Percentiles rank a stretch among this genome's conserved stretches.
Evolutionary conservation across 2,797 vertebrate species (phyloP).

Genomic region (Trachurus trachurus): DNA sequence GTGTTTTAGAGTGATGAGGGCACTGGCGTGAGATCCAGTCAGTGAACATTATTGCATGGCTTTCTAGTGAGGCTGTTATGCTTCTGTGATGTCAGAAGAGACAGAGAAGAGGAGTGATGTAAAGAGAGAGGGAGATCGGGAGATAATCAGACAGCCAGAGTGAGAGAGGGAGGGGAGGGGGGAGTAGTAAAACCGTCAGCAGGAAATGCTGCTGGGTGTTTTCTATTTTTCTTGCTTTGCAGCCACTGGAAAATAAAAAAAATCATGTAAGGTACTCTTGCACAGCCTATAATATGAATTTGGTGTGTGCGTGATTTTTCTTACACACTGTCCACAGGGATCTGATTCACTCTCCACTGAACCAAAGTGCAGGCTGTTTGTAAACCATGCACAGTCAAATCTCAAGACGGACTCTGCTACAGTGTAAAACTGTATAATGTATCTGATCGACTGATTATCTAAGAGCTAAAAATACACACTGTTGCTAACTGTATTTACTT

Average conservation of each 20-base stretch:
- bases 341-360: constrained; percentile 48
- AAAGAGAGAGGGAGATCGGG: constrained; percentile 8
- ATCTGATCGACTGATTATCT: constrained; percentile 70
- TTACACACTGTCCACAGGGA: constrained; percentile 57
- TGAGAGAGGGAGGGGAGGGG: neutral
- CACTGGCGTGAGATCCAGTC: constrained; percentile 57
- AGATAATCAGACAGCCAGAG: constrained; percentile 47
- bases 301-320: constrained; percentile 57
- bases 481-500: constrained; percentile 57
- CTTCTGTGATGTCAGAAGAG: constrained; percentile 62
- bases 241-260: constrained; percentile 15
- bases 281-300: constrained; percentile 62
- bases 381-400: constrained; percentile 52
- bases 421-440: constrained; percentile 64
- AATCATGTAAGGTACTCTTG: constrained; percentile 51
- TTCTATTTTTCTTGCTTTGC: constrained; percentile 58
- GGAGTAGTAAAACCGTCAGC: constrained; percentile 54
- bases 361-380: constrained; percentile 68
- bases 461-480: constrained; percentile 64
- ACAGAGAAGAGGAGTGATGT: constrained; percentile 3
- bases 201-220: constrained; percentile 58
- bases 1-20: constrained; percentile 43
- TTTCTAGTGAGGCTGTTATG: constrained; percentile 48
- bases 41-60: constrained; percentile 53
- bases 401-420: constrained; percentile 44